Evolutionary conservation across 2,888 invertebrate genomes (phyloP).

Genomic region (Sphaerophoria taeniata): DNA sequence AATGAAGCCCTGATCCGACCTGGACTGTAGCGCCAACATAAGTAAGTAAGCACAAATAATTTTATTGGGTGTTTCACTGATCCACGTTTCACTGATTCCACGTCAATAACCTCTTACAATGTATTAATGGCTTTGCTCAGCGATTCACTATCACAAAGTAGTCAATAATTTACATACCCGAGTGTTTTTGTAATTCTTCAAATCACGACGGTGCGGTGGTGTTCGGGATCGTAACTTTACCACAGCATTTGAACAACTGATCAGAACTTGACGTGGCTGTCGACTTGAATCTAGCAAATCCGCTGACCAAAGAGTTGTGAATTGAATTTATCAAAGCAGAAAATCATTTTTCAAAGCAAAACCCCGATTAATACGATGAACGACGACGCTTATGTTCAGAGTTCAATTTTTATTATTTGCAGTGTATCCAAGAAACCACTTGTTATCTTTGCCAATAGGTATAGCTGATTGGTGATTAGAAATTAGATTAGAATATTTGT

Average conservation of each 20-base stretch:
- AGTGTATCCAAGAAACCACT: conserved; percentile 9
- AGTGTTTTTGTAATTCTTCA: no score
- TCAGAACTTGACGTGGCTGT: conserved; percentile 8
- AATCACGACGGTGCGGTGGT: not conserved
- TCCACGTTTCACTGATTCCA: no score
- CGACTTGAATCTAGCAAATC: conserved; percentile 1
- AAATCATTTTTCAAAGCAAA: not conserved
- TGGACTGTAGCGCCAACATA: no score
- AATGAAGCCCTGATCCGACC: no score
- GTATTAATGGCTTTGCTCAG: no score
- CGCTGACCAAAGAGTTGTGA: not conserved
- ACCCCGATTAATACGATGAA: not conserved
- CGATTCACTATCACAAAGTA: no score
- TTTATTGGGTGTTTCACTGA: no score
- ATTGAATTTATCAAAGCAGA: not conserved
- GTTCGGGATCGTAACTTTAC: not conserved
- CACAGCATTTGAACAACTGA: conserved; percentile 31
- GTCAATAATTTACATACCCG: no score
- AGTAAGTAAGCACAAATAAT: no score
- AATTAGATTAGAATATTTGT: not conserved
- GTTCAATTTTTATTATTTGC: conserved; percentile 18
- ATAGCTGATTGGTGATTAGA: conserved; percentile 19
- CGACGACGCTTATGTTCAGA: conserved; percentile 30
- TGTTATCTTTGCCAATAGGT: not conserved
- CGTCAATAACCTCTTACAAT: no score